Conservation (phyloP, 2,113 vertebrate species). For the Oreotragus oreotragus region DNA sequence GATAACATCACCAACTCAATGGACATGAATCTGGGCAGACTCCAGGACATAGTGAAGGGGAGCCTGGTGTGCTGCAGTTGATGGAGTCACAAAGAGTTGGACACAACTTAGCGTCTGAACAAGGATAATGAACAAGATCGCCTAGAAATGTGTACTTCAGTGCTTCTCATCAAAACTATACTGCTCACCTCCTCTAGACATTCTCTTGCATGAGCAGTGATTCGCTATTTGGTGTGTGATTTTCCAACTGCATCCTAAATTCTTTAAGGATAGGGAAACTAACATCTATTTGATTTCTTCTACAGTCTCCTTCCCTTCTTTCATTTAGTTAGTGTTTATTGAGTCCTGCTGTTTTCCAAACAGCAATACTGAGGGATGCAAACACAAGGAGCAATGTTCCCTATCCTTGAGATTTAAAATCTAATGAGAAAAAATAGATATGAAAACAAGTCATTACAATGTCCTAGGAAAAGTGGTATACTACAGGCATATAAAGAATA, state of each 20-base stretch:
- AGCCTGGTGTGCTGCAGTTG: not conserved
- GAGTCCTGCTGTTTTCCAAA: not conserved
- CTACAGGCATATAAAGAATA: not conserved
- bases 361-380: not conserved
- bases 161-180: not conserved
- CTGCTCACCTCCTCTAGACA: not conserved
- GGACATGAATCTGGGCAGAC: not conserved
- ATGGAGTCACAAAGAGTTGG: not conserved
- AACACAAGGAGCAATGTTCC: not conserved
- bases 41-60: not conserved
- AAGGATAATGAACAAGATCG: not conserved
- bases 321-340: not conserved
- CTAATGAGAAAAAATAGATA: not conserved
- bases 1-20: not conserved
- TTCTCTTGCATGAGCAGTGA: not conserved
- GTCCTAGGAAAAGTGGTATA: not conserved
- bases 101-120: accelerated
- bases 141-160: not conserved
- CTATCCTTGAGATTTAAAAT: not conserved
- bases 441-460: not conserved
- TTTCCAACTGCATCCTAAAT: not conserved
- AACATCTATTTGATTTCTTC: not conserved
- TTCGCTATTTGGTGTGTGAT: not conserved
- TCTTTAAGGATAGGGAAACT: not conserved
- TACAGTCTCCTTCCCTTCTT: not conserved